phyloP scores from a whole-genome alignment of 2,797 vertebrate species.

The Thalassophryne amazonica region DNA sequence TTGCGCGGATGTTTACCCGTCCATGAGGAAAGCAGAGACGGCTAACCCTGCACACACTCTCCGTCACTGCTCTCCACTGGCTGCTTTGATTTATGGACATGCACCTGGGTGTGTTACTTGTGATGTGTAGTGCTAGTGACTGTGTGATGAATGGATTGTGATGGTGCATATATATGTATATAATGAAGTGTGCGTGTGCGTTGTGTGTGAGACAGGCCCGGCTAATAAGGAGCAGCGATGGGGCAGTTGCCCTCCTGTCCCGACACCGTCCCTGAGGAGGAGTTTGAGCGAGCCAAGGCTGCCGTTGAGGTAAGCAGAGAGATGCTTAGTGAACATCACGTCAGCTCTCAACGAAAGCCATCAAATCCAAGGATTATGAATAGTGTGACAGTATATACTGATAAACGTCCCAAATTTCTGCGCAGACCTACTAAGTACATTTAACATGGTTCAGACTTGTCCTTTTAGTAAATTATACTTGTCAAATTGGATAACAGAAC shows the following conservation, averaged over 20 bases:
- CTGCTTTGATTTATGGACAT: slow-evolving; percentile 19
- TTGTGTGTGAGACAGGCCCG: slow-evolving; percentile 82
- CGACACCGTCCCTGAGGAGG: slow-evolving; percentile 96
- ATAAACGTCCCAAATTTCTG: too few species aligned
- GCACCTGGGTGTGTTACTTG: slow-evolving; percentile 14
- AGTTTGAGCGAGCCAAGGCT: slow-evolving; percentile 98
- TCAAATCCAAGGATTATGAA: slow-evolving; percentile 11
- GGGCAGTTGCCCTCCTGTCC: slow-evolving; percentile 88
- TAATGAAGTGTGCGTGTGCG: slow-evolving; percentile 26
- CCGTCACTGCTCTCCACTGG: slow-evolving; percentile 50
- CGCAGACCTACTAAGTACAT: too few species aligned
- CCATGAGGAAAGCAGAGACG: slow-evolving; percentile 57
- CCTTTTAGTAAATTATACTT: too few species aligned
- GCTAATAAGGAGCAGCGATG: slow-evolving; percentile 88
- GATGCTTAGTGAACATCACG: slow-evolving; percentile 18
- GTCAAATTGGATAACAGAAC: too few species aligned
- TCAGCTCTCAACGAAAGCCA: slow-evolving; percentile 21
- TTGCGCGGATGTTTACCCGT: slow-evolving; percentile 59
- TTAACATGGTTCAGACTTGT: too few species aligned
- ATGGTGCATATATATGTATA: slow-evolving; percentile 28
- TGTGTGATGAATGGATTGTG: slow-evolving; percentile 12
- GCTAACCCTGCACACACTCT: slow-evolving; percentile 62
- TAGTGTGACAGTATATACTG: too few species aligned
- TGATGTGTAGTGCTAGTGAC: slow-evolving; percentile 21
- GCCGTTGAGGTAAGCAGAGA: slow-evolving; percentile 90